Conservation (phyloP, 2,113 vertebrate genomes). For the Seriola dumerili region DNA sequence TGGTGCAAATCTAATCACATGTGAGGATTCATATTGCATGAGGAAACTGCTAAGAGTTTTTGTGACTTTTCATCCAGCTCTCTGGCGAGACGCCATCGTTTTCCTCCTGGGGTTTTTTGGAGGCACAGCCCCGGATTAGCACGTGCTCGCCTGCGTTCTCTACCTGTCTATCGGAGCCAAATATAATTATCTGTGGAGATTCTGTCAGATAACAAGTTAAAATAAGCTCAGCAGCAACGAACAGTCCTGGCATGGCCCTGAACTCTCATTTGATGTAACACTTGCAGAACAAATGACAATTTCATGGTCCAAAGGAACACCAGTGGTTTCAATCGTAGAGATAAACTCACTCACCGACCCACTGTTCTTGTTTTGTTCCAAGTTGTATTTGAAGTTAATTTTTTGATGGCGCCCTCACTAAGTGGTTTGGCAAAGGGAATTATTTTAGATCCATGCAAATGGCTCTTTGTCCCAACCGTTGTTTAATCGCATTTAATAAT, state of each 20-base stretch:
- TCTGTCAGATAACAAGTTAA: conserved; percentile 74
- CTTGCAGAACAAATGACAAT: conserved; percentile 86
- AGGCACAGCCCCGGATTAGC: conserved; percentile 51
- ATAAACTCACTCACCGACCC: conserved; percentile 79
- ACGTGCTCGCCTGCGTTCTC: conserved; percentile 39
- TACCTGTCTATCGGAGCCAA: conserved; percentile 71
- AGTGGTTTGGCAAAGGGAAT: conserved; percentile 66
- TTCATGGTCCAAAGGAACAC: conserved; percentile 82
- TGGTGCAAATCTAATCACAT: conserved; percentile 17
- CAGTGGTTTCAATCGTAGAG: conserved; percentile 76
- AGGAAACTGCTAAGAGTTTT: conserved; percentile 33
- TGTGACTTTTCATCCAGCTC: conserved; percentile 40
- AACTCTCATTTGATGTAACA: conserved; percentile 84
- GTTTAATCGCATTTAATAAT: conserved; percentile 65
- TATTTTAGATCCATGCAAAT: conserved; percentile 65
- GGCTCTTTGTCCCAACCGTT: conserved; percentile 44
- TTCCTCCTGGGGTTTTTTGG: conserved; percentile 34
- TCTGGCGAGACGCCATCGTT: conserved; percentile 46
- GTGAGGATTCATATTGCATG: conserved; percentile 25
- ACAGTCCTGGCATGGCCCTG: conserved; percentile 67
- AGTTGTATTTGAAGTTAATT: conserved; percentile 71
- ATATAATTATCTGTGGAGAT: conserved; percentile 83
- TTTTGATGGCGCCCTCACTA: conserved; percentile 63
- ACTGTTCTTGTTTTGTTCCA: conserved; percentile 78
- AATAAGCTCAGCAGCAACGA: conserved; percentile 72